A percentile compares a stretch with the other conserved stretches of the same genome.
Evolutionary conservation across 2,113 vertebrate species (phyloP).

Genomic region (Dipodomys merriami): DNA sequence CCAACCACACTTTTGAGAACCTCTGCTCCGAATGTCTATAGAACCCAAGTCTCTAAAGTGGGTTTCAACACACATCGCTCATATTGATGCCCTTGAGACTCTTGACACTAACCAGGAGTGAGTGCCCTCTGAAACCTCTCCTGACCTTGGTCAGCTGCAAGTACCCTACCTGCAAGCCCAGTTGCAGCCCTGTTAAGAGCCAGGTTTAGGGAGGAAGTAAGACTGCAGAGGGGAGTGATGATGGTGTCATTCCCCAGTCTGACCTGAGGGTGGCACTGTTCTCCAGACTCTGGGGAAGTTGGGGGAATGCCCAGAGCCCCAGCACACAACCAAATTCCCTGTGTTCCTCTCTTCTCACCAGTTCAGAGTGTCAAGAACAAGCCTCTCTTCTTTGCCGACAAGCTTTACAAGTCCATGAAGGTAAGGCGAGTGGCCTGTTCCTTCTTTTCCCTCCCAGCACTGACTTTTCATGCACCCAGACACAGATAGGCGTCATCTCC

Average conservation of each 20-base stretch:
- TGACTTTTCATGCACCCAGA: not conserved
- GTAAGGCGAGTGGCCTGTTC: conserved; percentile 78
- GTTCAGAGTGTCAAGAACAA: conserved; percentile 97
- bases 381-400: conserved; percentile 95
- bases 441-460: not conserved
- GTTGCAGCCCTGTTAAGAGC: not conserved
- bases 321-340: not conserved
- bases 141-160: not conserved
- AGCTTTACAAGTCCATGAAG: conserved; percentile 99
- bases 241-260: too few relatives aligned
- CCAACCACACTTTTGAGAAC: not conserved
- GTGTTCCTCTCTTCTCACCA: conserved; percentile 77
- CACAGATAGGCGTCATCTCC: not conserved
- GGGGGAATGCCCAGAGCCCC: not conserved
- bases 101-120: not conserved
- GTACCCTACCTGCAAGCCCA: not conserved
- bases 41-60: not conserved
- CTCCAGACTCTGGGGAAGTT: not conserved
- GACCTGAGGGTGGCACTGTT: not conserved
- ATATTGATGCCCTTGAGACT: not conserved
- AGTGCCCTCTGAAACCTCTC: not conserved
- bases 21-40: not conserved
- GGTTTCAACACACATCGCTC: not conserved
- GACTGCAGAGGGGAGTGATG: not conserved
- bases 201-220: not conserved